phyloP scores from a whole-genome alignment of 2,888 invertebrate genomes.

The Ennomos erosarius region DNA sequence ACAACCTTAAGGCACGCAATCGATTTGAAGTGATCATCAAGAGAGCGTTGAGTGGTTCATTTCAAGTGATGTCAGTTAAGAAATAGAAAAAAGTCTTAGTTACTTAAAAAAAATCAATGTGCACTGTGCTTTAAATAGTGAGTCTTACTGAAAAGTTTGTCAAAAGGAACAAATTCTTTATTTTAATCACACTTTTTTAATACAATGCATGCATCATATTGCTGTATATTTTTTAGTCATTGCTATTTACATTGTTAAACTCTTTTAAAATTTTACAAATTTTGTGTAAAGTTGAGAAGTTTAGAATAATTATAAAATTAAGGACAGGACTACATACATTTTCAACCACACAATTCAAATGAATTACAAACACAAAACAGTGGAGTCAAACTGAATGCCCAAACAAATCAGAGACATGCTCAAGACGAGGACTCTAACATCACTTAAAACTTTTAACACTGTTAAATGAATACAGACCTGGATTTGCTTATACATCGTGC shows the following conservation, averaged over 20 bases:
- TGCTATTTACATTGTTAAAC: not conserved
- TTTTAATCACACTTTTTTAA: conserved; percentile 9
- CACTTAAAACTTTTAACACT: conserved; percentile 63
- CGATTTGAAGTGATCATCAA: conserved; percentile 15
- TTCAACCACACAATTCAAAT: conserved; percentile 40
- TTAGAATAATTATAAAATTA: conserved; percentile 4
- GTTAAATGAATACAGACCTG: conserved; percentile 79
- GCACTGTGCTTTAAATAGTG: conserved; percentile 16
- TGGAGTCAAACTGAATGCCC: conserved; percentile 35
- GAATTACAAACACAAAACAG: conserved; percentile 47
- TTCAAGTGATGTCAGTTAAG: conserved; percentile 52
- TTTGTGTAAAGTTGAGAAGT: not conserved
- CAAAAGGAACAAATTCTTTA: conserved; percentile 5
- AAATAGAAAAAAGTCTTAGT: not conserved
- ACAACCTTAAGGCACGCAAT: conserved; percentile 40
- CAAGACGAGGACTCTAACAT: conserved; percentile 64
- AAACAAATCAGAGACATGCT: conserved; percentile 61
- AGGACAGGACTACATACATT: conserved; percentile 28
- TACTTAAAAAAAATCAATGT: conserved; percentile 11
- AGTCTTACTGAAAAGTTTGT: not conserved
- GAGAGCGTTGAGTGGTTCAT: no score
- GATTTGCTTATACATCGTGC: conserved; percentile 83
- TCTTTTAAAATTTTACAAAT: conserved; percentile 8
- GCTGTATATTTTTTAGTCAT: no score
- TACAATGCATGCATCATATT: conserved; percentile 16